A percentile compares a stretch with the other conserved stretches of the same genome.
These are phyloP conservation scores for Lytechinus pictus DNA, from an alignment of 35 echinoderm and acorn worm species.

Conservation along the genomic window DNA sequence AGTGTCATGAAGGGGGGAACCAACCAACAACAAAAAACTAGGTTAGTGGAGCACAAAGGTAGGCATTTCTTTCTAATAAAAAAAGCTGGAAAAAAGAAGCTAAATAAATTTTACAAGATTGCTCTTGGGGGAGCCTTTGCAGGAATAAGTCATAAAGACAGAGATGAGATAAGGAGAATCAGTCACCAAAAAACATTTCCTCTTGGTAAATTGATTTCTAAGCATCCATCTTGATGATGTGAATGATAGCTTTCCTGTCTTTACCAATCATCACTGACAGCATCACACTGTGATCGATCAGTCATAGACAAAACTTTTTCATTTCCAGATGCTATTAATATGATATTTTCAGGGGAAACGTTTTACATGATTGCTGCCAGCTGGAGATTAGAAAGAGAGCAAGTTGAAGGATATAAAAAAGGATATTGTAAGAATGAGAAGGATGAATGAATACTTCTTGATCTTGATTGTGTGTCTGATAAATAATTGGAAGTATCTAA, in stretches of 20 bases:
- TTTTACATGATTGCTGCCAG: neutral
- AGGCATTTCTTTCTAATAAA: neutral
- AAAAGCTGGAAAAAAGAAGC: neutral
- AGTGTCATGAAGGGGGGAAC: neutral
- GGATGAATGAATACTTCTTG: neutral
- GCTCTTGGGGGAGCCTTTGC: neutral
- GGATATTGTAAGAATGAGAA: neutral
- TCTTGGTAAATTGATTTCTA: constrained; percentile 8
- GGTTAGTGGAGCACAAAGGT: neutral
- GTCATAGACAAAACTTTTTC: neutral
- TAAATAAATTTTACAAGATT: neutral
- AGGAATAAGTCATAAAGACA: constrained; percentile 29
- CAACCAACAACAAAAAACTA: neutral
- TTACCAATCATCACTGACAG: constrained; percentile 15
- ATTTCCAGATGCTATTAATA: constrained; percentile 43
- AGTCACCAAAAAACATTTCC: constrained; percentile 36
- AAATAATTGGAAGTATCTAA: too few relatives aligned
- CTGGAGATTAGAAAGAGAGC: neutral
- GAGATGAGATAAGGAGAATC: constrained; percentile 3
- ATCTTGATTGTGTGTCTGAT: neutral
- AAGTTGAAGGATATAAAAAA: neutral
- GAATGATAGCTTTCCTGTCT: neutral
- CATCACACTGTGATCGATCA: neutral
- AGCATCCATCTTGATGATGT: constrained; percentile 14
- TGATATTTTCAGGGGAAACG: neutral